Conservation (phyloP, 2,888 invertebrate genomes). For the Antitype chi region DNA sequence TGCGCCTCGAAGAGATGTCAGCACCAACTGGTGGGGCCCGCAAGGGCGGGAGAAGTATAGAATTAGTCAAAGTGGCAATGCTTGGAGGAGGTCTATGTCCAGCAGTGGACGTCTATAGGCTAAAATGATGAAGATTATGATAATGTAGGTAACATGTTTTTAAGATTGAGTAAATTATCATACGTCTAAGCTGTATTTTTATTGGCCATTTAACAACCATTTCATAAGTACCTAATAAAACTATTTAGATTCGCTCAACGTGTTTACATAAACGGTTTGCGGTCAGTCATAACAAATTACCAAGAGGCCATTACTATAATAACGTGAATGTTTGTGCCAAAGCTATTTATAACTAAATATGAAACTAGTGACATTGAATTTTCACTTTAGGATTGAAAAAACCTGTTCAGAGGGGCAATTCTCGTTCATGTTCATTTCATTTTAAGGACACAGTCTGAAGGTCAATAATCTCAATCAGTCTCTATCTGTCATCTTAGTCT, state of each 20-base stretch:
- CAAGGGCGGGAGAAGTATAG: no score
- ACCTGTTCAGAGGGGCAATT: no score
- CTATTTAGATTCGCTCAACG: slow-evolving; percentile 30
- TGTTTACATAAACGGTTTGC: slow-evolving; percentile 41
- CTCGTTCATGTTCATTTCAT: no score
- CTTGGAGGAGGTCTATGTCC: no score
- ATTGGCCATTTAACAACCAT: slow-evolving; percentile 15
- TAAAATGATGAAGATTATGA: background rate
- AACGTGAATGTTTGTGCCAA: slow-evolving; percentile 35
- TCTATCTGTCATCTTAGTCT: no score
- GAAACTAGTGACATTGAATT: slow-evolving; percentile 22
- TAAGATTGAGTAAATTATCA: background rate
- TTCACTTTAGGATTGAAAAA: background rate
- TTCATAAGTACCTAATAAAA: slow-evolving; percentile 38
- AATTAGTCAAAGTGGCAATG: no score
- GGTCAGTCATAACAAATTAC: slow-evolving; percentile 47
- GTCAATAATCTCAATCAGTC: no score
- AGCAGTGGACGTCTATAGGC: no score
- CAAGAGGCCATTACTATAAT: slow-evolving; percentile 20
- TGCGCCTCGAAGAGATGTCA: no score
- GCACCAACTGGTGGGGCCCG: no score
- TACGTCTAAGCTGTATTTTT: background rate
- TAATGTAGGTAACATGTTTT: background rate
- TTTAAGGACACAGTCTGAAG: no score
- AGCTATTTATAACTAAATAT: slow-evolving; percentile 30